Conservation (phyloP, 2,113 vertebrate genomes). For the Diadophis punctatus region DNA sequence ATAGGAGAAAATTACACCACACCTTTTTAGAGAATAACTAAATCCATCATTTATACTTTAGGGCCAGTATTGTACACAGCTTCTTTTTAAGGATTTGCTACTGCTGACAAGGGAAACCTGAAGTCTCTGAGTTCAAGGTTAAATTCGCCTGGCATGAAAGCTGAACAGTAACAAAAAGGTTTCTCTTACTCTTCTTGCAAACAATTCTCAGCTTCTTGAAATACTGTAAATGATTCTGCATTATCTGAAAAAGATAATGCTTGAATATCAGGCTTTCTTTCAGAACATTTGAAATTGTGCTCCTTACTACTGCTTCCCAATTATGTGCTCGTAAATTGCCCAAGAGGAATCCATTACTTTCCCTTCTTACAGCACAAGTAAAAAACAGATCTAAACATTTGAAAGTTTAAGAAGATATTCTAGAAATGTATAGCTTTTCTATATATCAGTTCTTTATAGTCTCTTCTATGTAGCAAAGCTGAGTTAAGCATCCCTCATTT, state of each 20-base stretch:
- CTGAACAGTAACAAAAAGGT: background rate
- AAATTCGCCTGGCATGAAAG: background rate
- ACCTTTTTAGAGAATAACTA: background rate
- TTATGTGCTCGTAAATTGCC: conserved; percentile 10
- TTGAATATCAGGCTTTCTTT: conserved; percentile 2
- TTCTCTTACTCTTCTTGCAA: conserved; percentile 12
- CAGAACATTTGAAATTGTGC: background rate
- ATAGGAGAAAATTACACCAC: background rate
- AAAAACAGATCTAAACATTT: background rate
- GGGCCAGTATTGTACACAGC: background rate
- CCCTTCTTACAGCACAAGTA: background rate
- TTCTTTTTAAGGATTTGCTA: background rate
- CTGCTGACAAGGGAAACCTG: conserved; percentile 3
- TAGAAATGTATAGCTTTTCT: background rate
- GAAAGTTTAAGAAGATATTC: background rate
- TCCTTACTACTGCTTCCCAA: background rate
- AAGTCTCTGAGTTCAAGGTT: conserved; percentile 6
- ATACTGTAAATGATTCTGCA: background rate
- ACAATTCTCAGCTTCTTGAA: conserved; percentile 8
- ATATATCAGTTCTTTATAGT: background rate
- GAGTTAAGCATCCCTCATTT: background rate
- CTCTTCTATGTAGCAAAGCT: background rate
- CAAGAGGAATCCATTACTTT: background rate
- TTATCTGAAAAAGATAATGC: conserved; percentile 24
- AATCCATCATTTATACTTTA: background rate